A percentile compares a stretch with the other conserved stretches of the same genome.
These are phyloP conservation scores for Steinernema carpocapsae DNA, from an alignment of 2,888 invertebrate species.

Conservation along the genomic window DNA sequence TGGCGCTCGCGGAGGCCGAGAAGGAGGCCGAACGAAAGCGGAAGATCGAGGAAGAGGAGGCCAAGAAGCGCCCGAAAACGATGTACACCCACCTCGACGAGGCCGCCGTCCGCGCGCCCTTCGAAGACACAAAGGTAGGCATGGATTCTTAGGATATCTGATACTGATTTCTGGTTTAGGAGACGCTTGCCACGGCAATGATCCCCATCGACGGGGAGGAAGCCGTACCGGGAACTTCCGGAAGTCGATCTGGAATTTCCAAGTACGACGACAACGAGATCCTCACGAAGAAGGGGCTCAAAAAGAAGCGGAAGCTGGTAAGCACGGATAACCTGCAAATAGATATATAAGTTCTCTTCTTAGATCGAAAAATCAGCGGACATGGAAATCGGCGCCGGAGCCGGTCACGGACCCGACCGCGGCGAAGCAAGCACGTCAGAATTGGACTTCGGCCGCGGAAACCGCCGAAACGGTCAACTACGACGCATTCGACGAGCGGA, in stretches of 20 bases:
- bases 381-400: background rate
- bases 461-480: background rate
- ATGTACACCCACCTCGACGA: background rate
- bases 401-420: background rate
- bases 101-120: background rate
- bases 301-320: slow-evolving; percentile 5
- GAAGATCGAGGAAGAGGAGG: slow-evolving; percentile 16
- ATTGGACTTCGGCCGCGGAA: background rate
- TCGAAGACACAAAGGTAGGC: slow-evolving; percentile 2
- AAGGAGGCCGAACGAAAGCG: slow-evolving; percentile 6
- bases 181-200: background rate
- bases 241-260: background rate
- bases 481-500: background rate
- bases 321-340: background rate
- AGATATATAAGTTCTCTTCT: background rate
- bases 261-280: background rate
- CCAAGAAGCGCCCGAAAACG: slow-evolving; percentile 9
- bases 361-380: slow-evolving; percentile 11
- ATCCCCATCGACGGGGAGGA: background rate
- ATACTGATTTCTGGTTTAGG: too few relatives aligned
- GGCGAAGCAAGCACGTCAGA: background rate
- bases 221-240: background rate
- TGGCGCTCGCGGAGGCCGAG: slow-evolving; percentile 4
- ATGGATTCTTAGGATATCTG: too few relatives aligned
- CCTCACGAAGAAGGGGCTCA: background rate